phyloP scores from a whole-genome alignment of 2,113 vertebrate species.

The Xiphophorus maculatus region DNA sequence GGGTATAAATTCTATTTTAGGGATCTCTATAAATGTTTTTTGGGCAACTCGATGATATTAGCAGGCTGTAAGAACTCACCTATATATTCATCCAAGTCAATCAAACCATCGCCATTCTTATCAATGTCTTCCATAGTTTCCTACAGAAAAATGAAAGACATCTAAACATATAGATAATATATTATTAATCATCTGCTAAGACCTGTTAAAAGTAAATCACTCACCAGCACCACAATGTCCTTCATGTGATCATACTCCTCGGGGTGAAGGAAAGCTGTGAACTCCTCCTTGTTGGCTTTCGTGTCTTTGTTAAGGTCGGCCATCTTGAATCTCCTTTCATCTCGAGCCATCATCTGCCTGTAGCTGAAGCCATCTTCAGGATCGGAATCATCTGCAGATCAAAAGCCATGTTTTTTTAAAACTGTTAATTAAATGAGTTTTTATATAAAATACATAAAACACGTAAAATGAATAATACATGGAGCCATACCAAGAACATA shows the following conservation, averaged over 20 bases:
- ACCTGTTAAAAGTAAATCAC: constrained; percentile 12
- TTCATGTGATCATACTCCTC: constrained; percentile 99
- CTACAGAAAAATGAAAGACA: constrained; percentile 64
- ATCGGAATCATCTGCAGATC: constrained; percentile 87
- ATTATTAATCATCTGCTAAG: neutral
- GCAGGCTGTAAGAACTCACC: constrained; percentile 77
- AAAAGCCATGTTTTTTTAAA: constrained; percentile 11
- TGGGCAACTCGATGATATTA: neutral
- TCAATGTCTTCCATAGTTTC: constrained; percentile 99
- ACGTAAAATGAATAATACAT: neutral
- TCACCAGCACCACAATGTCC: constrained; percentile 94
- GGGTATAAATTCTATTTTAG: no score
- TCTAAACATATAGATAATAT: neutral
- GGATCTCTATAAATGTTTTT: rapidly evolving
- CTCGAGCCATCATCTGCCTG: constrained; percentile 95
- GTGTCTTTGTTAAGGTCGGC: constrained; percentile 88
- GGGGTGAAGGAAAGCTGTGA: constrained; percentile 95
- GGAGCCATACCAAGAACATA: constrained; percentile 89
- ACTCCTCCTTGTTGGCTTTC: constrained; percentile 94
- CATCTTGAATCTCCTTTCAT: constrained; percentile 96
- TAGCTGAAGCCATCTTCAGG: constrained; percentile 96
- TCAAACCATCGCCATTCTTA: constrained; percentile 95
- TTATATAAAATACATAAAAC: neutral
- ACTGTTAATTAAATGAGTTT: neutral
- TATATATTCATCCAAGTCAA: constrained; percentile 97